Percentiles rank a stretch among this genome's conserved stretches.
phyloP scores from a whole-genome alignment of 2,888 invertebrate genomes.

The Automeris io region DNA sequence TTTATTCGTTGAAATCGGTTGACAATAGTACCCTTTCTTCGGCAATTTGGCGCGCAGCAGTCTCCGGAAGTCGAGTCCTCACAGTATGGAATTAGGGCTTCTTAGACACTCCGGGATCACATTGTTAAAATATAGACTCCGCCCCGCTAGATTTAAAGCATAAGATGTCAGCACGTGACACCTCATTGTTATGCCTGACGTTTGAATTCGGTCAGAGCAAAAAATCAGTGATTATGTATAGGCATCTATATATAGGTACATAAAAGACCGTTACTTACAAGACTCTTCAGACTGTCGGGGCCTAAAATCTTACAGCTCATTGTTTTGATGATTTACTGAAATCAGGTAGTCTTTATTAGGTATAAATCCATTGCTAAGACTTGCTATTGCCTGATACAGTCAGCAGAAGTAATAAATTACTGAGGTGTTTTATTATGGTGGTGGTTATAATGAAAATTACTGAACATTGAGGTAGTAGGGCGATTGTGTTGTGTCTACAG shows the following conservation, averaged over 20 bases:
- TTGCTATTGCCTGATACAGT: too few species aligned
- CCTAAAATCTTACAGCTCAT: too few species aligned
- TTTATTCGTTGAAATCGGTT: constrained; percentile 73
- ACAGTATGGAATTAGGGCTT: constrained; percentile 64
- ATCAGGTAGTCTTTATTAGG: too few species aligned
- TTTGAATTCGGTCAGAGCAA: constrained; percentile 16
- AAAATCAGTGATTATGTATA: constrained; percentile 1
- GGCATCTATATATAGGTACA: too few species aligned
- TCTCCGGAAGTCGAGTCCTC: constrained; percentile 63
- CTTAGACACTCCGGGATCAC: constrained; percentile 58
- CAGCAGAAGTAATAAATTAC: too few species aligned
- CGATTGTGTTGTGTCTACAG: too few species aligned
- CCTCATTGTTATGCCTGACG: constrained; percentile 30
- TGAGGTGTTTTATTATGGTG: too few species aligned
- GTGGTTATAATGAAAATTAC: too few species aligned
- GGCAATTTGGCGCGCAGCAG: constrained; percentile 69
- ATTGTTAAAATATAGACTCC: constrained; percentile 56
- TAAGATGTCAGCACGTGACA: constrained; percentile 67
- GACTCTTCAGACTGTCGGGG: too few species aligned
- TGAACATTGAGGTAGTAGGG: too few species aligned
- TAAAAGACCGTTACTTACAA: constrained; percentile 10
- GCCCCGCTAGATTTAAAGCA: constrained; percentile 53
- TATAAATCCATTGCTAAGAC: too few species aligned
- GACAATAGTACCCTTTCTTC: constrained; percentile 75
- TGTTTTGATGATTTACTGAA: too few species aligned